Base-by-base conservation (phyloP, 2,888 invertebrate species). In the Athripsodes cinereus region DNA sequence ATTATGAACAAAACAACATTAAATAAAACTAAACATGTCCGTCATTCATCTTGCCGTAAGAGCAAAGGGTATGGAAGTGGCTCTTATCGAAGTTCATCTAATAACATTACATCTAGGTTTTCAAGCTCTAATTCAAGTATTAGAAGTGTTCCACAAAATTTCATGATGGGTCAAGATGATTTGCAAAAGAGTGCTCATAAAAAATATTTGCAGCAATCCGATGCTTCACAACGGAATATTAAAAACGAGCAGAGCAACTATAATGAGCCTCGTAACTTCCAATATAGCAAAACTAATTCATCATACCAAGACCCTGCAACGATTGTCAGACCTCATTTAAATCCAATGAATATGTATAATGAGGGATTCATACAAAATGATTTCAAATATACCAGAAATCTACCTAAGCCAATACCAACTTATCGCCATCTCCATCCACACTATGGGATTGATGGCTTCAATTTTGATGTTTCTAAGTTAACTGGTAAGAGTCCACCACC, bases 41-140 rank as follows among this genome's bases (percentile, higher is more conserved):
- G 60, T 20, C 57, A 60, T 18, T 48, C 54, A 34, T 60, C 60
- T 19, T 60, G 58, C 20, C 54, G 60, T 16, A 55, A 40, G 16
- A 44, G 51, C 40, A 22, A 21, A 11, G 22, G 16, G 10, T 21
- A 26, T 31, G 34, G 35, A 3, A 19, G 48, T 20, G 50, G 16
- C 22, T 49, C 52, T 48, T 50, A 52, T 5, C 55, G 52, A 55
- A 40, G 22, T 26, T 2, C 47, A 5, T 20, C 31, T 13, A 59
- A 54, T 49, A 48, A 59, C 22, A 56, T 62, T 11, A 31, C 52
- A 16, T 71, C 70, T 22, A 73, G 72, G 61, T 66, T 75, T 2
- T 75, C 75, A 58, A 74, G 74, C 49, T 75, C 75, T 13, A 75
- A 75, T 66, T 71, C 73, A 3, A 75, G 75, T 65, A 75, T 75